Evolutionary conservation across 2,888 invertebrate genomes (phyloP).

Genomic region (Eristalis intricaria): DNA sequence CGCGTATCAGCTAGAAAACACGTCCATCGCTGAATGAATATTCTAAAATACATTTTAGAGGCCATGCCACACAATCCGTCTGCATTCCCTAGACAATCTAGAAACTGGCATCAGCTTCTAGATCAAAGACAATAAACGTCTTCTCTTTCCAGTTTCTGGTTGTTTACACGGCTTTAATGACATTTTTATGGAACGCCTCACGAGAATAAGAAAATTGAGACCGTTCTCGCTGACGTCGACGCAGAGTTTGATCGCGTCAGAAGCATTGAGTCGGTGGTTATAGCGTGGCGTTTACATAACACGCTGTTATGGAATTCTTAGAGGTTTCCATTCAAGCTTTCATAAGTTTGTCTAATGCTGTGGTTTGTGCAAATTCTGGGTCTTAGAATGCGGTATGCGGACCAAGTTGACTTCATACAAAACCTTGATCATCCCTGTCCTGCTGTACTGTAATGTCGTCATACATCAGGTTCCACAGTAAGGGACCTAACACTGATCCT

Average conservation of each 20-base stretch:
- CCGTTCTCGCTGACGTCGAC: not conserved
- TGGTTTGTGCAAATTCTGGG: too few species aligned
- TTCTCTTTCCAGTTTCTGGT: not conserved
- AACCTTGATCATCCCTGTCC: too few species aligned
- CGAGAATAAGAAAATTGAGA: not conserved
- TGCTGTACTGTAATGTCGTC: too few species aligned
- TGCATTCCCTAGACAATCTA: not conserved
- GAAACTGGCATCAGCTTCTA: conserved; percentile 4
- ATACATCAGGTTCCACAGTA: too few species aligned
- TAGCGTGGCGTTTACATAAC: not conserved
- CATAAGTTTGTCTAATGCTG: not conserved
- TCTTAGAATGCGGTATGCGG: too few species aligned
- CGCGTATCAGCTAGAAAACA: not conserved
- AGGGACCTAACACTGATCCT: too few species aligned
- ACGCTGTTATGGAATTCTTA: not conserved
- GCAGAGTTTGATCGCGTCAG: not conserved
- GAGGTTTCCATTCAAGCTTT: not conserved
- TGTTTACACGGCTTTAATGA: not conserved
- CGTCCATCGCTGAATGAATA: not conserved
- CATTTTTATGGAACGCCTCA: not conserved
- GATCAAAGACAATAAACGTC: not conserved
- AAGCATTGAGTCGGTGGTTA: not conserved
- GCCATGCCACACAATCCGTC: not conserved
- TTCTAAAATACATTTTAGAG: not conserved
- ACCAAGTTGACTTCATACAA: too few species aligned